Percentiles rank a stretch among this genome's conserved stretches.
These are phyloP conservation scores for Grallaria varia DNA, from an alignment of 2,113 vertebrate species.

Conservation along the genomic window DNA sequence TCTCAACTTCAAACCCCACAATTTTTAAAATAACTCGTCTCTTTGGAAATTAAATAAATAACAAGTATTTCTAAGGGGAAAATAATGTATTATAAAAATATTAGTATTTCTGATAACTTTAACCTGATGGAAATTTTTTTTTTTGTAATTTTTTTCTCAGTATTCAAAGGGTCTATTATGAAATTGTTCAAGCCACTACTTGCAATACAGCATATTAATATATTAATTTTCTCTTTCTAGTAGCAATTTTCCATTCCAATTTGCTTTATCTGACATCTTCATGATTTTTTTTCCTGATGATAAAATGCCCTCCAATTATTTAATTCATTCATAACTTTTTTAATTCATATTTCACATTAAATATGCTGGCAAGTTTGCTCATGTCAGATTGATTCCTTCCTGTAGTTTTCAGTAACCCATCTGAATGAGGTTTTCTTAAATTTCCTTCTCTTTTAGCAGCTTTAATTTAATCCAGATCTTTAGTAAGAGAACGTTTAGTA, in stretches of 20 bases:
- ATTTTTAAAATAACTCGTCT: background rate
- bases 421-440: background rate
- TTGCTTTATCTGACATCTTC: slow-evolving; percentile 32
- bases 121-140: background rate
- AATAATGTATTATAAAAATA: background rate
- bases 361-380: background rate
- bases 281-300: slow-evolving; percentile 54
- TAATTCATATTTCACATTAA: slow-evolving; percentile 43
- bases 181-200: background rate
- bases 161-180: slow-evolving; percentile 15
- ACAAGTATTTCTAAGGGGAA: background rate
- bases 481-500: background rate
- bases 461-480: slow-evolving; percentile 6
- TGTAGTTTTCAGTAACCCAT: background rate
- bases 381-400: background rate
- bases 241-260: slow-evolving; percentile 32
- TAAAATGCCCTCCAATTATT: slow-evolving; percentile 29
- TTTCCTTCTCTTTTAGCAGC: background rate
- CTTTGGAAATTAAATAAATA: background rate
- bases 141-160: slow-evolving; percentile 28
- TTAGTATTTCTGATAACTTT: slow-evolving; percentile 30
- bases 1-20: background rate
- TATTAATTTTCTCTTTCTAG: slow-evolving; percentile 52
- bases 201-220: slow-evolving; percentile 48
- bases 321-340: slow-evolving; percentile 36